These are phyloP conservation scores for Strix uralensis DNA, from an alignment of 2,113 vertebrate species.

Conservation along the genomic window DNA sequence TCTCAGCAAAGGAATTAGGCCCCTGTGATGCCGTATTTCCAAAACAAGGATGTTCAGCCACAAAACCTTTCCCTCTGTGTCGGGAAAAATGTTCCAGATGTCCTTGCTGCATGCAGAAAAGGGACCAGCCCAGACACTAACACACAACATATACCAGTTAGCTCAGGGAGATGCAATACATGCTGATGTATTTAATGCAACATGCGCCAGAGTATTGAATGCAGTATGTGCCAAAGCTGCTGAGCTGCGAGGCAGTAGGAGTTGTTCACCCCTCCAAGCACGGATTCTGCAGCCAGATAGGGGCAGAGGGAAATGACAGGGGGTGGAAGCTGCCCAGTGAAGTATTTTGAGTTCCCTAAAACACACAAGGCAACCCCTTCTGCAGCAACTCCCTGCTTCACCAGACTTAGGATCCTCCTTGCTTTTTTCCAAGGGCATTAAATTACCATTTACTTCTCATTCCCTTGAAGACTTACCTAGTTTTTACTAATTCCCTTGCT, in stretches of 20 bases:
- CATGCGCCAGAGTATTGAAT: background rate
- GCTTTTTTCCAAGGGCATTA: background rate
- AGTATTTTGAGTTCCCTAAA: background rate
- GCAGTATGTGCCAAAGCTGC: background rate
- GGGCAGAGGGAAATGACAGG: background rate
- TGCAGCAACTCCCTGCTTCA: background rate
- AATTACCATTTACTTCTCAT: background rate
- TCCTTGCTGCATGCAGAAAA: background rate
- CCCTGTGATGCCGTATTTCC: background rate
- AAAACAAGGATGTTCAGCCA: constrained; percentile 21
- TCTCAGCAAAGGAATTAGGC: constrained; percentile 14
- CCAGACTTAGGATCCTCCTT: background rate
- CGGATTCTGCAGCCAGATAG: rapidly evolving
- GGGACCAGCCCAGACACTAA: background rate
- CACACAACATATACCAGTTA: rapidly evolving
- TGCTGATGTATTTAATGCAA: background rate
- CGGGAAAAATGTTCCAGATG: background rate
- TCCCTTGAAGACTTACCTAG: background rate
- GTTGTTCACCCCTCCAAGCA: background rate
- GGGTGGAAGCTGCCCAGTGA: background rate
- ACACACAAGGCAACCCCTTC: background rate
- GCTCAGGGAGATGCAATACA: background rate
- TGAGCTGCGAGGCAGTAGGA: background rate
- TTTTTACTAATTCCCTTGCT: background rate
- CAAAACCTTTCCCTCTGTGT: background rate